Percentiles rank a stretch among this genome's conserved stretches.
Evolutionary conservation across 1,140 invertebrate genomes (phyloP).

Genomic region (Cepaea nemoralis): DNA sequence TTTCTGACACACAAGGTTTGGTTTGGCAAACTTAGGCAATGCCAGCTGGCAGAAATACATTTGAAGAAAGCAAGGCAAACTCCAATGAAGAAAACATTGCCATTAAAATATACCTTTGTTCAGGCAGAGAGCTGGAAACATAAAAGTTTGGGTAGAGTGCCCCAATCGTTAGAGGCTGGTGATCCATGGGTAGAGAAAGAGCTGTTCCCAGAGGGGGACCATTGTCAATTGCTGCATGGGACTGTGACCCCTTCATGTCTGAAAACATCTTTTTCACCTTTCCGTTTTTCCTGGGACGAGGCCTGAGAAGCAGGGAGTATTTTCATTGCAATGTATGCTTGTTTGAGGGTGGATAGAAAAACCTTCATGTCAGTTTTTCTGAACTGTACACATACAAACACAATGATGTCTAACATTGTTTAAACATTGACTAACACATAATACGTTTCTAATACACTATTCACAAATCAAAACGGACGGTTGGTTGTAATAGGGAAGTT

Average conservation of each 20-base stretch:
- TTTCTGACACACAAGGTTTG: not conserved
- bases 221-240: conserved; percentile 6
- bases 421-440: no score
- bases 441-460: no score
- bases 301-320: conserved; percentile 34
- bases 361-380: conserved; percentile 12
- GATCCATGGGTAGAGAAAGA: conserved; percentile 26
- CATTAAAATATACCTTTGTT: conserved; percentile 37
- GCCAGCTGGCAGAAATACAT: not conserved
- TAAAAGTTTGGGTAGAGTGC: conserved; percentile 38
- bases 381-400: not conserved
- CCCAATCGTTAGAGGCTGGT: conserved; percentile 35
- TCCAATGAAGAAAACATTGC: conserved; percentile 21
- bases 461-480: no score
- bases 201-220: conserved; percentile 10
- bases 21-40: not conserved
- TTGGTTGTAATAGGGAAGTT: no score
- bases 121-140: conserved; percentile 22
- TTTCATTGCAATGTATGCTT: conserved; percentile 13
- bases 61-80: conserved; percentile 26
- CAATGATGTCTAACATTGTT: no score
- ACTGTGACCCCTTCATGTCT: conserved; percentile 23
- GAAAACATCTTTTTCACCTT: conserved; percentile 42
- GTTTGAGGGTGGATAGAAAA: conserved; percentile 2
- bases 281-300: conserved; percentile 38